Evolutionary conservation across 2,797 vertebrate genomes (phyloP).

Genomic region (Oreochromis grahami): DNA sequence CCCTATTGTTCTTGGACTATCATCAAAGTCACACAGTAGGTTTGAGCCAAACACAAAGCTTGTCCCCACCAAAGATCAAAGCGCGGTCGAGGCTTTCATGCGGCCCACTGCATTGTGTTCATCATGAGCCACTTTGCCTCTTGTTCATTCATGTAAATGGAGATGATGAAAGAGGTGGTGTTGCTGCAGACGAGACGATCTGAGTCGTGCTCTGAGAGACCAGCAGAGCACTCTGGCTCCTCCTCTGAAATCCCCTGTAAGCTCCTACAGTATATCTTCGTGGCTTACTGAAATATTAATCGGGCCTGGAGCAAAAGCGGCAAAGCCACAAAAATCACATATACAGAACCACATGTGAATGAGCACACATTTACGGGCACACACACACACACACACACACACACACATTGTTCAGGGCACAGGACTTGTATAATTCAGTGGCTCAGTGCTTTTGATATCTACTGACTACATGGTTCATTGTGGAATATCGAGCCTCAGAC

Average conservation of each 20-base stretch:
- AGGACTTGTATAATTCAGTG: conserved; percentile 53
- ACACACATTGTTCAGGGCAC: conserved; percentile 2
- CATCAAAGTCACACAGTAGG: conserved; percentile 36
- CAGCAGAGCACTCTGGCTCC: conserved; percentile 4
- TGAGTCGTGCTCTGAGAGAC: not conserved
- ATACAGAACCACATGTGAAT: not conserved
- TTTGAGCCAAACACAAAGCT: conserved; percentile 24
- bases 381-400: not conserved
- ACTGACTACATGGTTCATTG: conserved; percentile 4
- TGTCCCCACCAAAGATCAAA: conserved; percentile 50
- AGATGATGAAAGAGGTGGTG: conserved; percentile 43
- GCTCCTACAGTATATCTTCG: conserved; percentile 25
- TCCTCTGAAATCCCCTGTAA: conserved; percentile 17
- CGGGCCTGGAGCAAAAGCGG: conserved; percentile 7
- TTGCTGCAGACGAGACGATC: conserved; percentile 11
- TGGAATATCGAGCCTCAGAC: conserved; percentile 14
- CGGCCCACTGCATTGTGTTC: not conserved
- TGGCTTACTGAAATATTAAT: conserved; percentile 64
- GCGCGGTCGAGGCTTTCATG: conserved; percentile 35
- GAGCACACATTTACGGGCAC: not conserved
- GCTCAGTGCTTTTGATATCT: conserved; percentile 48
- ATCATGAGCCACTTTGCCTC: conserved; percentile 17
- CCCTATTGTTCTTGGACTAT: conserved; percentile 14
- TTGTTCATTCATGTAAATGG: conserved; percentile 52
- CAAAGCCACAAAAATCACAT: conserved; percentile 13